Evolutionary conservation across 2,113 vertebrate species (phyloP).

Genomic region (Cranoglanis bouderius): DNA sequence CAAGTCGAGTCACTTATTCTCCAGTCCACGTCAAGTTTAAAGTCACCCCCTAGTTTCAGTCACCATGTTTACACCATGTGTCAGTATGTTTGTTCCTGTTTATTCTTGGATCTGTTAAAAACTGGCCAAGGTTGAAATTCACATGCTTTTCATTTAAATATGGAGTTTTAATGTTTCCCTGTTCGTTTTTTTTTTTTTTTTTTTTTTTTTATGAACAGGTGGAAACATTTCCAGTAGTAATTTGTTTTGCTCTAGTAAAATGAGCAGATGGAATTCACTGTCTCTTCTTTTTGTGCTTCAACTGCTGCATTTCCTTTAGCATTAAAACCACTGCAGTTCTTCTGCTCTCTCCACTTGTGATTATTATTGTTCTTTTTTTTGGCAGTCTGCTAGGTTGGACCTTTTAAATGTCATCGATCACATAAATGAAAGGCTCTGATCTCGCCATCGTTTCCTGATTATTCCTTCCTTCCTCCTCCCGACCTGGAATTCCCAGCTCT

Average conservation of each 20-base stretch:
- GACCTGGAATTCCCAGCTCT: slow-evolving; percentile 24
- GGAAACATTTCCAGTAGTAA: too few species aligned
- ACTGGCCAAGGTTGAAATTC: neutral
- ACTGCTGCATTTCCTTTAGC: neutral
- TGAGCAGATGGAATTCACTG: neutral
- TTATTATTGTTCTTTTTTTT: neutral
- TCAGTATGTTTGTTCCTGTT: neutral
- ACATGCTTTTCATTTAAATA: neutral
- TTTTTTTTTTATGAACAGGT: neutral
- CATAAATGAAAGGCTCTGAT: neutral
- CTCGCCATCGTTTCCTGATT: slow-evolving; percentile 33
- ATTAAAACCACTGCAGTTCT: neutral
- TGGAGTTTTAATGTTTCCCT: neutral
- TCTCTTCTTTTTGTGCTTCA: neutral
- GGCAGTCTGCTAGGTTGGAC: neutral
- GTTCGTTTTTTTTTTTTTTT: neutral
- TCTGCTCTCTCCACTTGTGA: neutral
- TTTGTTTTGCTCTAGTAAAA: neutral
- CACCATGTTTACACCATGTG: neutral
- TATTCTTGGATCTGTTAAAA: neutral
- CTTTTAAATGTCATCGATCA: slow-evolving; percentile 7
- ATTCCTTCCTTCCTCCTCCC: slow-evolving; percentile 28
- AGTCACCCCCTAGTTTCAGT: neutral
- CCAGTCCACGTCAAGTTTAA: neutral
- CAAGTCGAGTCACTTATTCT: neutral